Evolutionary conservation across 2,113 vertebrate genomes (phyloP).

Genomic region (Pelecanoides urinatrix): DNA sequence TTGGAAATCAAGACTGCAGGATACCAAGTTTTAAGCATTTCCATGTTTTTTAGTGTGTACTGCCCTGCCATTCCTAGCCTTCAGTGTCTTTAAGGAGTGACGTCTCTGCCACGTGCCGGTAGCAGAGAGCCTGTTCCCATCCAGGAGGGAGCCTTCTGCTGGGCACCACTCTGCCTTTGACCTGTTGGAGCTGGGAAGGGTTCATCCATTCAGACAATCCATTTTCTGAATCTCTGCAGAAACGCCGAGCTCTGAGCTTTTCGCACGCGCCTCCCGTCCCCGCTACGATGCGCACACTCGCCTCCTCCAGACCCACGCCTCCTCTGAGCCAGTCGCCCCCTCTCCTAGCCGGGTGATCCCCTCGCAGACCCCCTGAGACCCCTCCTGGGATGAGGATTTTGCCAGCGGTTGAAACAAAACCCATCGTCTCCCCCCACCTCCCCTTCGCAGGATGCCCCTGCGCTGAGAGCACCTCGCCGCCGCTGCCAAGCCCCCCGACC

Average conservation of each 20-base stretch:
- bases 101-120: fast-evolving
- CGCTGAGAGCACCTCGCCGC: neutral
- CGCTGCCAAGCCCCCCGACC: neutral
- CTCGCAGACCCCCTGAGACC: neutral
- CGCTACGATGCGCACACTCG: fast-evolving
- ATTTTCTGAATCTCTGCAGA: neutral
- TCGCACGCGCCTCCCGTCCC: fast-evolving
- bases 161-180: neutral
- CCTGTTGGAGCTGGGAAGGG: neutral
- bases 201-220: neutral
- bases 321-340: fast-evolving
- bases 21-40: neutral
- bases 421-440: neutral
- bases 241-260: neutral
- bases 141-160: neutral
- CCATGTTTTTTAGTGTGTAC: neutral
- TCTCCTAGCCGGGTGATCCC: neutral
- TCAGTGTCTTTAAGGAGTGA: neutral
- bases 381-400: neutral
- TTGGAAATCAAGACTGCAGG: neutral
- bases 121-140: neutral
- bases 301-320: fast-evolving
- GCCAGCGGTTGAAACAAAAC: neutral
- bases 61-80: neutral
- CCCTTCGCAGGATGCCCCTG: neutral